Percentiles rank a stretch among this genome's conserved stretches.
Evolutionary conservation across 2,797 vertebrate species (phyloP).

Genomic region (Galago senegalensis): DNA sequence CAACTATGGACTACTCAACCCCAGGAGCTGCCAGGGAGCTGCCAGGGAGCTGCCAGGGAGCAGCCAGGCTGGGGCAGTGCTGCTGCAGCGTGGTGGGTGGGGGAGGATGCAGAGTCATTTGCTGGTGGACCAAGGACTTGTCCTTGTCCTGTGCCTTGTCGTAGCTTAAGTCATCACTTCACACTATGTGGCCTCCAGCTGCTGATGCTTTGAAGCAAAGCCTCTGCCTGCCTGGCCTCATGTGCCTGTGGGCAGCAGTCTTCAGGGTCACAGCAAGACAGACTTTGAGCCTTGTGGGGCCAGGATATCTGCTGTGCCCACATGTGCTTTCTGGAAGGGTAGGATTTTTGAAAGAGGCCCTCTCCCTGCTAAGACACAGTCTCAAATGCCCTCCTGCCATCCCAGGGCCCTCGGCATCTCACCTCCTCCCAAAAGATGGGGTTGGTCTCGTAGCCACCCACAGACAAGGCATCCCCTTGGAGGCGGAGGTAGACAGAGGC

Average conservation of each 20-base stretch:
- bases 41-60: not conserved
- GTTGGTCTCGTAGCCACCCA: constrained; percentile 97
- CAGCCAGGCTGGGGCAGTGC: accelerated
- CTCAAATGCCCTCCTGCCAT: accelerated
- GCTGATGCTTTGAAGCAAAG: accelerated
- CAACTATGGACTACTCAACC: not conserved
- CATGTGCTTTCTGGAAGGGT: not conserved
- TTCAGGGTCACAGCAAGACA: not conserved
- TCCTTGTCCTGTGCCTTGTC: accelerated
- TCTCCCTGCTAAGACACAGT: accelerated
- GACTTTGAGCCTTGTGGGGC: not conserved
- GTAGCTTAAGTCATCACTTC: accelerated
- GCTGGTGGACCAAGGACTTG: accelerated
- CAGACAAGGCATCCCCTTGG: constrained; percentile 98
- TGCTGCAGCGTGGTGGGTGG: accelerated
- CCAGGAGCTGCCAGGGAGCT: not conserved
- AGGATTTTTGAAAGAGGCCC: not conserved
- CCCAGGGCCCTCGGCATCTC: constrained; percentile 64
- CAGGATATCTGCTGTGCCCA: accelerated
- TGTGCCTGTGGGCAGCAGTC: accelerated
- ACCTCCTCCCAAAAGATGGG: constrained; percentile 99
- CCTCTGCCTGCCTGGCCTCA: accelerated
- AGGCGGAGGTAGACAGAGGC: constrained; percentile 98
- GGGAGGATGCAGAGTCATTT: accelerated
- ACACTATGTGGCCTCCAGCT: accelerated